phyloP scores from a whole-genome alignment of 2,113 vertebrate genomes.

The Alligator mississippiensis region DNA sequence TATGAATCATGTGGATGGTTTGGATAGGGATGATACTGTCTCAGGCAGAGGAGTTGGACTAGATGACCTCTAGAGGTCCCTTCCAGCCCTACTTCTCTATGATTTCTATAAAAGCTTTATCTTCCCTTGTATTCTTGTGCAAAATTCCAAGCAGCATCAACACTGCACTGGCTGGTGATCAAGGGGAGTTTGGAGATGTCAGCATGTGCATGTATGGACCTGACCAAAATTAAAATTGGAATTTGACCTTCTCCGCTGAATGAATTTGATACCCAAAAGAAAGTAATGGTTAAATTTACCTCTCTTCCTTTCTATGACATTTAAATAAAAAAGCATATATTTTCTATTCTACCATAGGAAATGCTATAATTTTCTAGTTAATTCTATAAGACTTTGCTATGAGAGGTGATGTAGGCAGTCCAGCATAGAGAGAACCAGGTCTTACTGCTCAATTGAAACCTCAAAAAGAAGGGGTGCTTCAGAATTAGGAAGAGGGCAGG shows the following conservation, averaged over 20 bases:
- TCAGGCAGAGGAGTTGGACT: too few species aligned
- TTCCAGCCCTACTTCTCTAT: too few species aligned
- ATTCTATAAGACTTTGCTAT: background rate
- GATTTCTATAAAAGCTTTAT: background rate
- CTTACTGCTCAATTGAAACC: background rate
- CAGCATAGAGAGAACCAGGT: background rate
- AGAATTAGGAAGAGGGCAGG: background rate
- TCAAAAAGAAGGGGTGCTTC: background rate
- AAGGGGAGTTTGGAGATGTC: background rate
- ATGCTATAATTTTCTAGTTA: background rate
- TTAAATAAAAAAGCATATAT: background rate
- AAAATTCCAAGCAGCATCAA: background rate
- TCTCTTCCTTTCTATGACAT: background rate
- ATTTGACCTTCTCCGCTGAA: background rate
- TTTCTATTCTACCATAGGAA: background rate
- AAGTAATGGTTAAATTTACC: too few species aligned
- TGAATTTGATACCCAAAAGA: background rate
- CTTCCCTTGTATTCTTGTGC: background rate
- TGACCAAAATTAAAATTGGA: background rate
- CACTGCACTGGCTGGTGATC: background rate
- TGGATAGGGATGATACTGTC: too few species aligned
- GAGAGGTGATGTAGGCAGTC: background rate
- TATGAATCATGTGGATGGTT: too few species aligned
- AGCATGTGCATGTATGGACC: background rate
- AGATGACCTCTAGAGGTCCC: too few species aligned